A percentile compares a stretch with the other conserved stretches of the same genome.
These are phyloP conservation scores for Aphrocallistes beatrix DNA, from an alignment of 37 sponge, comb jelly and placozoan genomes.

Conservation along the genomic window DNA sequence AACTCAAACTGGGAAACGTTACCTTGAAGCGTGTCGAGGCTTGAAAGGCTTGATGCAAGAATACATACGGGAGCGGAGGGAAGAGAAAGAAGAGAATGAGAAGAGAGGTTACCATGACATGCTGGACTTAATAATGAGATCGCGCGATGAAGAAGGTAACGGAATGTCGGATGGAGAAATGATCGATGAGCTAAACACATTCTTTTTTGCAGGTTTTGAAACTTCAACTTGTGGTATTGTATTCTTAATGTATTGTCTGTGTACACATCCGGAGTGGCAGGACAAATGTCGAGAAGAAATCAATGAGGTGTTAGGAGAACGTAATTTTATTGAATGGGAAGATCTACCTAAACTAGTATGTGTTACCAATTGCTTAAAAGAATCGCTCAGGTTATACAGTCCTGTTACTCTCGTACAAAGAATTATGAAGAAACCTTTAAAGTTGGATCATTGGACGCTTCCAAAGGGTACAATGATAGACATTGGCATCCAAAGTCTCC, in stretches of 20 bases:
- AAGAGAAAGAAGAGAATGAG: background rate
- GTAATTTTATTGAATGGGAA: background rate
- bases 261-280: background rate
- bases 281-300: background rate
- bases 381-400: background rate
- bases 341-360: background rate
- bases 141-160: background rate
- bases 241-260: conserved; percentile 6
- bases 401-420: background rate
- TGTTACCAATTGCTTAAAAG: background rate
- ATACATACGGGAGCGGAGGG: background rate
- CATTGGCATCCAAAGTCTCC: background rate
- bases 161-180: background rate
- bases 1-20: background rate
- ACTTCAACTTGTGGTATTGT: background rate
- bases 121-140: background rate
- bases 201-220: background rate
- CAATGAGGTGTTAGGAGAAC: background rate
- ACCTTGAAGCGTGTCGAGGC: background rate
- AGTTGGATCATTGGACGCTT: background rate
- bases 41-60: background rate
- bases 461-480: background rate
- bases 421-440: background rate
- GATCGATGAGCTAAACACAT: background rate
- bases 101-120: background rate